Evolutionary conservation across 2,888 invertebrate species (phyloP).

Genomic region (Pachydiplax longipennis): DNA sequence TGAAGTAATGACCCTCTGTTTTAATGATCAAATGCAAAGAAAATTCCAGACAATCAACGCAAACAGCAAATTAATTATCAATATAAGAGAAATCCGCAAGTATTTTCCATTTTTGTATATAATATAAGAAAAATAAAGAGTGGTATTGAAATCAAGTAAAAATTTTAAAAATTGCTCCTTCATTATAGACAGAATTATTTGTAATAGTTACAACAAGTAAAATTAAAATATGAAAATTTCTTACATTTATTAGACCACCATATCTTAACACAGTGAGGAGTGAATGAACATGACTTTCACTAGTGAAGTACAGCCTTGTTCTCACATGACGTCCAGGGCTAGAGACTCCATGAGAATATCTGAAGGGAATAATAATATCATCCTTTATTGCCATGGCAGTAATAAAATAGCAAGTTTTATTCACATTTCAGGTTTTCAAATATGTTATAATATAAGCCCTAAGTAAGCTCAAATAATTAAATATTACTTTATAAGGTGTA

Average conservation of each 20-base stretch:
- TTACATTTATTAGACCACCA: constrained; percentile 87
- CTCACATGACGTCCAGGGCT: constrained; percentile 98
- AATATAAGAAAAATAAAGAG: too few relatives aligned
- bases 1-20: too few relatives aligned
- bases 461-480: neutral
- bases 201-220: neutral
- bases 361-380: constrained; percentile 55
- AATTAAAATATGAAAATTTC: constrained; percentile 53
- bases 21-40: too few relatives aligned
- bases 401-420: neutral
- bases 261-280: constrained; percentile 93
- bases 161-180: too few relatives aligned
- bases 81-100: too few relatives aligned
- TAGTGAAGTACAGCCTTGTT: constrained; percentile 98
- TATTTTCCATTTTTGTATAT: too few relatives aligned
- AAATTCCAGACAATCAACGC: too few relatives aligned
- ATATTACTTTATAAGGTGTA: neutral
- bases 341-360: constrained; percentile 96
- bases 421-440: neutral
- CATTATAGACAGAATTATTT: too few relatives aligned
- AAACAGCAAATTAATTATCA: too few relatives aligned
- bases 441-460: neutral
- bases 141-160: too few relatives aligned
- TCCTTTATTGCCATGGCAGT: too few relatives aligned
- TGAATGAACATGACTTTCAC: constrained; percentile 99